Evolutionary conservation across 2,888 invertebrate species (phyloP), one percentile per base, ranked within the genome.

Genomic region (Halictus quadricinctus): DNA sequence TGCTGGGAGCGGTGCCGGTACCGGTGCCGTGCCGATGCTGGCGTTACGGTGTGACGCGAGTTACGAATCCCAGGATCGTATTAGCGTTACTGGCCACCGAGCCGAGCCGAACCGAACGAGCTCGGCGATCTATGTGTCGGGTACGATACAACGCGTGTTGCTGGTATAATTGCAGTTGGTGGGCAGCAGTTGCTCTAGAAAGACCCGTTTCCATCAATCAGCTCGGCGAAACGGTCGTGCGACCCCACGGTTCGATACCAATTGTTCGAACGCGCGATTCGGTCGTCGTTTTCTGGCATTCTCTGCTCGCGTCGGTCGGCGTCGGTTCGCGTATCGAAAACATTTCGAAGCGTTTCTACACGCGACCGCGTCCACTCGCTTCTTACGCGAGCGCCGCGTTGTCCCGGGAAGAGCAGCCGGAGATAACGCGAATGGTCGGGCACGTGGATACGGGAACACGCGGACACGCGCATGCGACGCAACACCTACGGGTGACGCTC

Each of bases 181-280:
- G 92, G 91, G 89, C 89, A 91, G 92, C 91, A 90, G 90, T 93
- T 93, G 92, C 93, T 93, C 93, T 90, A 91, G 93, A 90, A 93
- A 91, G 88, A 89, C 90, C 92, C 91, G 93, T 93, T 94, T 93
- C 91, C 94, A 94, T 94, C 94, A 93, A 94, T 94, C 94, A 93
- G 93, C 87, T 88, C 87, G 91, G 93, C 91, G 94, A 93, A 94
- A 94, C 93, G 92, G 92, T 90, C 89, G 85, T 87, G 82, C 87
- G 84, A 79, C 69, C 70, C 86, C 70, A 72, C 78, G 79, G 87
- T 69, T 80, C 89, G 83, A 85, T 82, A 88, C 74, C 84, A 72
- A 87, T 89, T 70, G 87, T 46, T 84, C 81, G 72, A 72, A 69
- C 46, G 72, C 72, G 72, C 72, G 79, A 77, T 80, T 88, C 80